Base-by-base conservation (phyloP, 2,113 vertebrate species). In the Isurus oxyrinchus region DNA sequence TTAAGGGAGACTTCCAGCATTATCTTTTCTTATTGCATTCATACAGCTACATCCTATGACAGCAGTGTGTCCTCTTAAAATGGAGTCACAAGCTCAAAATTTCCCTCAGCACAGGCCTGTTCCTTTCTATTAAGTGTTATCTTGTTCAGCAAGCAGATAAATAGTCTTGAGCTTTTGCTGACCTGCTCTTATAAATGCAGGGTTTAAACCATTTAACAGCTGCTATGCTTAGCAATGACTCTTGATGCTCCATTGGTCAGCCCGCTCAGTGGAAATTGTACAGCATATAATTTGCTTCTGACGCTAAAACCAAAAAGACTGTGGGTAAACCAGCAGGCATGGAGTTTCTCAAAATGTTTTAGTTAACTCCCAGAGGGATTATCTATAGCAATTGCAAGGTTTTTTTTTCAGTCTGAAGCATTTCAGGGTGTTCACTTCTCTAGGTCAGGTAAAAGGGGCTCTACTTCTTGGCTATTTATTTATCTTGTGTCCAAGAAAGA, bases 111-210 rank as follows among this genome's bases (percentile, higher is more conserved):
- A 57, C 49, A 27, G 23, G 57, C 86, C 27, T 90, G 49, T 49
- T 55, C 49, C 87, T 53, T 84, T 49, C 81, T 6, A 84, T 84
- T 90, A 90, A 57, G 10, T 90, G 23, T 25, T 90, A 57, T 84
- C 81, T 84, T 84, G 81, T 84, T 90, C 87, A 84, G 40, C 81
- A 57, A 90, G 87, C 53, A 90, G 81, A 84, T 84, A 84, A 84
- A 84, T 84, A 84, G 81, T 44, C 79, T 84, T 84, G 40, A 84
- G 87, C 87, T 90, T 90, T 57, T 90, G 87, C 53, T 13, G 87
- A 25, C 49, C 21, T 84, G 81, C 81, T 84, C 16, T 49, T 90
- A 25, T 90, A 90, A 90, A 90, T 90, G 53, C 53, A 55, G 23
- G 53, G 7, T 31, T 55, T 31, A 57, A 90, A 27, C 53, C 53